Evolutionary conservation across 1,140 invertebrate genomes (phyloP), one percentile per base, ranked within the genome.

Genomic region (Caerostris extrusa): DNA sequence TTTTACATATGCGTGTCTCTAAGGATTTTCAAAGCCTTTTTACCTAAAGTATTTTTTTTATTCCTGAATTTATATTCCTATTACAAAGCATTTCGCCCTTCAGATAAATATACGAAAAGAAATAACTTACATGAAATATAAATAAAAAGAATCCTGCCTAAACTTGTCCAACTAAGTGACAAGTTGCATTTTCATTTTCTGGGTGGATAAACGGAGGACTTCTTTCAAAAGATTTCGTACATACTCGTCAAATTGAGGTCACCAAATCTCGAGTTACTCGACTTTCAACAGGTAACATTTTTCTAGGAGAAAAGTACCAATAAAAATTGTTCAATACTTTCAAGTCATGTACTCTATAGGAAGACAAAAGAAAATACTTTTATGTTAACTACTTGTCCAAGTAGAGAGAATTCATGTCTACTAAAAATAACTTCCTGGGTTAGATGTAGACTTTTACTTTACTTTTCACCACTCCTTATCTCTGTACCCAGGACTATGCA

Each of bases 181-280:
- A 85, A 85, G 82, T 85, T 58, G 82, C 82, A 56, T 34, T 85
- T 85, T 58, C 82, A 85, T 85, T 85, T 85, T 58, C 82, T 85
- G 82, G 81, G 55, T 85, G 57, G 82, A 71, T 71, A 71, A 71
- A 71, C 50, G 82, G 77, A 58, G 57, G 17, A 85, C 55, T 85
- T 85, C 82, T 85, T 85, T 57, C 57, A 85, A 85, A 85, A 85
- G 58, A 34, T 57, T 85, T 71, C 19, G 69, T 19, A 71, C 69
- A 71, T 85, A 57, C 82, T 8, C 82, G 55, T 85, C 82, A 85
- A 85, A 85, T 58, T 58, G 57, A 56, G 82, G 57, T 58, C 82
- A 34, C 69, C 19, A 71, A 50, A 71, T n/a, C 69, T n/a, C 69
- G 69, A 71, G 69, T 71, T 19, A 71, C 69, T 71, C 8, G 69